phyloP scores from a whole-genome alignment of 2,888 invertebrate species.

The Hypomecis atomaria region DNA sequence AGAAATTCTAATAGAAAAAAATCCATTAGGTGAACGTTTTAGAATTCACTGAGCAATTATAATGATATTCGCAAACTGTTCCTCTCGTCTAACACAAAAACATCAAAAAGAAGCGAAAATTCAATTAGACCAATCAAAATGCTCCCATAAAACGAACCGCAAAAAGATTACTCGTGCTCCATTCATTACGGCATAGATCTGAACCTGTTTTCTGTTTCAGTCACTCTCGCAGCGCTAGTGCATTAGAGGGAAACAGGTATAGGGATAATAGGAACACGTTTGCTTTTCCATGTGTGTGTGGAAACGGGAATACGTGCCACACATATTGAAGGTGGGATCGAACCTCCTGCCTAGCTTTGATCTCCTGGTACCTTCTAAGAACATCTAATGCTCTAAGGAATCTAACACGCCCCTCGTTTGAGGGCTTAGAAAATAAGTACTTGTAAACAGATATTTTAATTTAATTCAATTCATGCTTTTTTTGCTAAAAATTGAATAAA shows the following conservation, averaged over 20 bases:
- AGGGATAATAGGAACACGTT: constrained; percentile 71
- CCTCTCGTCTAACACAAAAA: neutral
- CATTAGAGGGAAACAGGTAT: constrained; percentile 58
- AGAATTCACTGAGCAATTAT: neutral
- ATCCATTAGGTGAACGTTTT: neutral
- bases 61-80: too few relatives aligned
- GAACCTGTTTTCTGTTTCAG: constrained; percentile 52
- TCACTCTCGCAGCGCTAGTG: constrained; percentile 39
- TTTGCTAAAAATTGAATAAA: too few relatives aligned
- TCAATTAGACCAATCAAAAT: neutral
- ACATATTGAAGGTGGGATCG: constrained; percentile 63
- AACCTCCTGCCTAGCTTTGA: constrained; percentile 68
- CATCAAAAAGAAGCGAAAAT: constrained; percentile 12
- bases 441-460: too few relatives aligned
- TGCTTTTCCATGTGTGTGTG: constrained; percentile 60
- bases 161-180: constrained; percentile 35
- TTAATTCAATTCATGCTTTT: too few relatives aligned
- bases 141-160: constrained; percentile 18
- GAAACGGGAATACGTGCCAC: constrained; percentile 61
- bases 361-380: constrained; percentile 83
- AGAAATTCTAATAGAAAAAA: too few relatives aligned
- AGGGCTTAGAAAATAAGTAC: too few relatives aligned
- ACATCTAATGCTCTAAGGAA: constrained; percentile 79
- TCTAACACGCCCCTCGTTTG: constrained; percentile 57
- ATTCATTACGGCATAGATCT: constrained; percentile 34